Evolutionary conservation across 2,888 invertebrate species (phyloP).

Genomic region (Oligia strigilis): DNA sequence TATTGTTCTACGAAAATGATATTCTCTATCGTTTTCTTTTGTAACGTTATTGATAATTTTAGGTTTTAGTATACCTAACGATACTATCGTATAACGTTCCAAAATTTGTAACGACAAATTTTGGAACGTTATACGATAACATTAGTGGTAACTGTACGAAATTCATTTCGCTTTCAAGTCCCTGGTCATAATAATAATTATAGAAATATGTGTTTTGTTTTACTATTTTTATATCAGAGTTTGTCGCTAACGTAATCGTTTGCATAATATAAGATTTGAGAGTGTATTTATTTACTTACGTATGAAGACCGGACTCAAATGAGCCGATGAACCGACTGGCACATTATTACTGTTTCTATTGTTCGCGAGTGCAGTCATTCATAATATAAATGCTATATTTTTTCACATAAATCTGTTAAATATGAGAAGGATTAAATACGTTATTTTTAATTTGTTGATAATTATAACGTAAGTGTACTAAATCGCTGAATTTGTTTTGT

Average conservation of each 20-base stretch:
- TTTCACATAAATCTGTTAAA: conserved; percentile 58
- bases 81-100: too few species aligned
- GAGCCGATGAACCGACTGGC: not conserved
- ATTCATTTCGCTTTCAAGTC: too few species aligned
- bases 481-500: conserved; percentile 44
- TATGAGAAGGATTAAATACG: conserved; percentile 39
- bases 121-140: too few species aligned
- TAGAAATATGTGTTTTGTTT: conserved; percentile 56
- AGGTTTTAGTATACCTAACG: too few species aligned
- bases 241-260: conserved; percentile 53
- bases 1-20: too few species aligned
- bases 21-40: too few species aligned
- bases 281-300: conserved; percentile 51
- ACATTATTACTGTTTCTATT: conserved; percentile 27
- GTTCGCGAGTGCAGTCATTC: conserved; percentile 38
- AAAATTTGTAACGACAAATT: too few species aligned
- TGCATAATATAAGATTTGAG: conserved; percentile 54
- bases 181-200: conserved; percentile 14
- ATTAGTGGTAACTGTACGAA: too few species aligned
- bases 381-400: conserved; percentile 52
- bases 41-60: too few species aligned
- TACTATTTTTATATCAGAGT: conserved; percentile 58
- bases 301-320: conserved; percentile 46
- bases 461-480: conserved; percentile 42
- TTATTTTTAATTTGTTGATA: conserved; percentile 46